Base-by-base conservation (phyloP, 2,113 vertebrate species). In the Brevimyrus niger region DNA sequence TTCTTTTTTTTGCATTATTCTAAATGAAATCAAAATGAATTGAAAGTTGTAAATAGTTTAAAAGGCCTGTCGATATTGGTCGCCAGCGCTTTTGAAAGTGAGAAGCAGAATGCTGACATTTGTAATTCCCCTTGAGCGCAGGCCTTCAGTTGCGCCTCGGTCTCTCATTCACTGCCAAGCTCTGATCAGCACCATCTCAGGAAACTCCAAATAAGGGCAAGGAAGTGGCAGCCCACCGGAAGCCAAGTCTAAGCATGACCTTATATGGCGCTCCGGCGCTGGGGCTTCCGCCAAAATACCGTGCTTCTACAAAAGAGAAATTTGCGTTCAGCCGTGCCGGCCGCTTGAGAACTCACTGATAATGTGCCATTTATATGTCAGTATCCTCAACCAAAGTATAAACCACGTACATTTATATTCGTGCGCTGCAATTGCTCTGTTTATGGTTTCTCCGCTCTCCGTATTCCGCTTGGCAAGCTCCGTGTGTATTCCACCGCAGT, bases 181-280 rank as follows among this genome's bases (percentile, higher is more conserved):
- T 88, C 92, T 92, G 93, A 93, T 93, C 94, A 89, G 94, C 91
- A 92, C 93, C 94, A 94, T 93, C 94, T 92, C 97, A 97, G 98
- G 98, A 99, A 98, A 94, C 90, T 89, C 98, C 98, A 98, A 95
- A 99, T 97, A 97, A 97, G 98, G 98, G 93, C 95, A 94, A 95
- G 97, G 97, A 97, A 98, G 96, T 96, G 95, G 96, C 97, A 97
- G 95, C 96, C 97, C 95, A 97, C 97, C 97, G 98, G 98, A 98
- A 98, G 94, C 97, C 97, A 96, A 97, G 97, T 97, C 96, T 97
- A 97, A 97, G 92, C 94, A 96, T 94, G 94, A 93, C 97, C 98
- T 97, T 96, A 98, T 97, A 96, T 96, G 98, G 97, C 93, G 93
- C 94, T 94, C 90, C 95, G 95, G 96, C 92, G 96, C 94, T 91